Evolutionary conservation across 2,113 vertebrate species (phyloP), one percentile per base, ranked within the genome.

Genomic region (Hemicordylus capensis): DNA sequence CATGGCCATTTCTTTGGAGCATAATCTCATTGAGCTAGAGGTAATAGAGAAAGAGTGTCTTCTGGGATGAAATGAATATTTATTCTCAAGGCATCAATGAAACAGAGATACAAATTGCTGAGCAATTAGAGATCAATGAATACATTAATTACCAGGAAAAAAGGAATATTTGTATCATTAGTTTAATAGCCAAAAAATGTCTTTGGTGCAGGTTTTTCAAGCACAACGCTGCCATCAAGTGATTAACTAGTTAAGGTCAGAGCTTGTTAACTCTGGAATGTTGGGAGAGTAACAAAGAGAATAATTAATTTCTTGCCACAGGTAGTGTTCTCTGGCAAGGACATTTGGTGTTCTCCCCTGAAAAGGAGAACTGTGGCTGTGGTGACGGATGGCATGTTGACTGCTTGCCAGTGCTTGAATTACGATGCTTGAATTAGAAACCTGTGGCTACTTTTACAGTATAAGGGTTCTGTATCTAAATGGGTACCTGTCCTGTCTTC

Each of bases 291-390:
- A 73, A 85, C 66, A 89, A 85, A 83, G 63, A 34, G 28, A 64
- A 69, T 28, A 81, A 61, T 88, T 90, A 79, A 88, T 90, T 84
- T 89, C 69, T 88, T 86, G 81, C 61, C 19, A 58, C 69, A 86
- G 59, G 6, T 64, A 85, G 63, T 14, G 85, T 84, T 83, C 59
- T 0, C 0, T 81, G 87, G 70, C 26, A 86, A 78, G 67, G 81
- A 90, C 63, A 83, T 83, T 28, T 67, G 5, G n/a, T n/a, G n/a
- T 17, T 54, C 78, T 92, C 86, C 89, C 67, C 56, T 90, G n/a
- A 76, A 42, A 63, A 67, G 76, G 4, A 63, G 70, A 56, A 77
- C 54, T 42, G 28, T 6, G 66, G 34, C 14, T 44, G 72, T 58
- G 70, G 74, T 72, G 31, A 22, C 58, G 67, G 73, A 85, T 54